phyloP scores from a whole-genome alignment of 2,113 vertebrate genomes.

The Proterorhinus semilunaris region DNA sequence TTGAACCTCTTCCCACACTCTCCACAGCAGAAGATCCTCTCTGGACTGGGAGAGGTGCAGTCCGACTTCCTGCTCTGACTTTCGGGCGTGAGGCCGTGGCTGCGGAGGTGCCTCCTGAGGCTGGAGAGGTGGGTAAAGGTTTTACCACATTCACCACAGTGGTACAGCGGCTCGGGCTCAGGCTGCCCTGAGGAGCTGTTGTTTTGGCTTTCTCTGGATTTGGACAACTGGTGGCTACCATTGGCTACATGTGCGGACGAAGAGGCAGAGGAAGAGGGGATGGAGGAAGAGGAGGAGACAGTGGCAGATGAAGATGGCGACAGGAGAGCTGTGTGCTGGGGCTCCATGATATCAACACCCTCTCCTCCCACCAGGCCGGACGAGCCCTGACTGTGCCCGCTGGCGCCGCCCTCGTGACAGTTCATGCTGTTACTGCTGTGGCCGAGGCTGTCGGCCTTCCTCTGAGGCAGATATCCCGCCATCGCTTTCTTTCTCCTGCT shows the following conservation, averaged over 20 bases:
- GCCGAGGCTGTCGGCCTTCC: conserved; percentile 70
- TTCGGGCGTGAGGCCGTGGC: conserved; percentile 71
- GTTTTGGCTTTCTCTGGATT: conserved; percentile 62
- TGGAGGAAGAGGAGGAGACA: conserved; percentile 73
- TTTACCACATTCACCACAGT: conserved; percentile 81
- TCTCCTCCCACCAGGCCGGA: conserved; percentile 70
- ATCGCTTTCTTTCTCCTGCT: conserved; percentile 82
- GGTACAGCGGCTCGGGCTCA: conserved; percentile 75
- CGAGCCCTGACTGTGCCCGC: conserved; percentile 70
- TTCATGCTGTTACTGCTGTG: conserved; percentile 58
- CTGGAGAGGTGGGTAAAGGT: conserved; percentile 80
- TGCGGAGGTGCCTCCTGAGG: conserved; percentile 78
- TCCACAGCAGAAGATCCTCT: conserved; percentile 80
- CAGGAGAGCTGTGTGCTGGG: conserved; percentile 70
- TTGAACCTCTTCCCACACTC: conserved; percentile 92
- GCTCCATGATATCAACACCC: conserved; percentile 70
- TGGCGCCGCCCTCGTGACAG: conserved; percentile 70
- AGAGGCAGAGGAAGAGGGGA: conserved; percentile 71
- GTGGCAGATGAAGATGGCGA: conserved; percentile 72
- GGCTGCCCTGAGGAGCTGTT: conserved; percentile 59
- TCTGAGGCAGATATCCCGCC: conserved; percentile 81
- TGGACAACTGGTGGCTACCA: conserved; percentile 70
- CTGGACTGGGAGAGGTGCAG: conserved; percentile 75
- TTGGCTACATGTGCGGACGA: conserved; percentile 76
- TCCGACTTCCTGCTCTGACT: conserved; percentile 64